Percentiles rank a stretch among this genome's conserved stretches.
These are phyloP conservation scores for Lumbricus terrestris DNA, from an alignment of 2,888 invertebrate genomes.

Conservation along the genomic window DNA sequence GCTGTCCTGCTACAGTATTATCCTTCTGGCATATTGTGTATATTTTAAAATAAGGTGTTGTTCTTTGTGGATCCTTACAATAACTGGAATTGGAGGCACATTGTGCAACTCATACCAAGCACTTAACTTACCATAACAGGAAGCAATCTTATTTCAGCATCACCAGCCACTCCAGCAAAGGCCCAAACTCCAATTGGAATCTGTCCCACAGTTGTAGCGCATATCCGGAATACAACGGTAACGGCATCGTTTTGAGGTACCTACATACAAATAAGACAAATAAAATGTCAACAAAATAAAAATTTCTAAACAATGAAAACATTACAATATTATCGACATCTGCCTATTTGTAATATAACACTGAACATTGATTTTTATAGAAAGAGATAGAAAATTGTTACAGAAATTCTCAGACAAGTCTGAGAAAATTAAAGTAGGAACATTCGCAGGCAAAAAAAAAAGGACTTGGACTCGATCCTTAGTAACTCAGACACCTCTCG, in stretches of 20 bases:
- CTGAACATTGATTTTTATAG: not conserved
- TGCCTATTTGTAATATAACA: not conserved
- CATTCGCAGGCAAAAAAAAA: not conserved
- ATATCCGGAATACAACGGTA: conserved; percentile 81
- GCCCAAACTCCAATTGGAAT: conserved; percentile 76
- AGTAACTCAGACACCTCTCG: too few relatives aligned
- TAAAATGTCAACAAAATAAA: too few relatives aligned
- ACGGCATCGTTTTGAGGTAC: conserved; percentile 69
- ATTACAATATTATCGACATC: not conserved
- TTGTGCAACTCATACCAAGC: not conserved
- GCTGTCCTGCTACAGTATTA: not conserved
- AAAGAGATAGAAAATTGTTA: not conserved
- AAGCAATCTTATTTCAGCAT: conserved; percentile 73
- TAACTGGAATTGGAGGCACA: not conserved
- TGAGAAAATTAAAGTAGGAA: not conserved
- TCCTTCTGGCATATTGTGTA: not conserved
- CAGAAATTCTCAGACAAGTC: not conserved
- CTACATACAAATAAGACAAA: conserved; percentile 35
- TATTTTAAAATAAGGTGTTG: not conserved
- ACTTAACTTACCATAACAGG: conserved; percentile 67
- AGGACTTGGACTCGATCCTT: too few relatives aligned
- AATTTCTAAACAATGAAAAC: too few relatives aligned
- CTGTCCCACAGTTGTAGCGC: conserved; percentile 71
- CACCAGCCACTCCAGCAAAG: conserved; percentile 73
- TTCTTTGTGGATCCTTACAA: not conserved